Conservation (phyloP, 2,888 invertebrate species). For the Octonoba sinensis region DNA sequence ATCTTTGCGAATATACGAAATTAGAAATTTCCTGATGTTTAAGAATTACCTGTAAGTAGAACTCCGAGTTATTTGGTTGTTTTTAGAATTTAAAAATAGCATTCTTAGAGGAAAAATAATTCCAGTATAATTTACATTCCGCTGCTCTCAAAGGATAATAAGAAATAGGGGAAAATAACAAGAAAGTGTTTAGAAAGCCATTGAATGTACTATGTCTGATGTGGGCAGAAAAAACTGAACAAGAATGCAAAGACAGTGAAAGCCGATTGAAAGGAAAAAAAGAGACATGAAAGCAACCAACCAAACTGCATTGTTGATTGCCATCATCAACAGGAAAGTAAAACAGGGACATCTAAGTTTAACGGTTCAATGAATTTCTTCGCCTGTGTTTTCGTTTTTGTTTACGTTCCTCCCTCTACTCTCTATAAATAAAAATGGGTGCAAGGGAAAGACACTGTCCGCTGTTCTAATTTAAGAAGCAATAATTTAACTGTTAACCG, state of each 20-base stretch:
- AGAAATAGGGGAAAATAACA: conserved; percentile 1
- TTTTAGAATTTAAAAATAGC: conserved; percentile 16
- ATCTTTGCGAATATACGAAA: conserved; percentile 13
- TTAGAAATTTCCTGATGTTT: conserved; percentile 29
- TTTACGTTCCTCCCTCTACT: conserved; percentile 21
- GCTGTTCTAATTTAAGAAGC: conserved; percentile 52
- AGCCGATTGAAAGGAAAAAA: neutral
- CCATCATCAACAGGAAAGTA: conserved; percentile 15
- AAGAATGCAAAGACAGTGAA: neutral
- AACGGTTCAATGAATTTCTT: conserved; percentile 38
- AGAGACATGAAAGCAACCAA: neutral
- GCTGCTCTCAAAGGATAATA: neutral
- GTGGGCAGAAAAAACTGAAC: no score
- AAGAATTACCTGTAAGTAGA: neutral
- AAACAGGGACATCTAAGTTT: conserved; percentile 52
- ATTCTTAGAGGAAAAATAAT: conserved; percentile 21
- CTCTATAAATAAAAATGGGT: conserved; percentile 20
- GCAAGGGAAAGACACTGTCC: conserved; percentile 33
- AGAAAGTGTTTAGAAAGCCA: neutral
- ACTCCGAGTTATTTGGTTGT: neutral
- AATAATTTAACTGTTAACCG: conserved; percentile 38
- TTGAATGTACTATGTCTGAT: no score
- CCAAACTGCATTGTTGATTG: neutral
- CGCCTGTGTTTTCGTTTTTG: conserved; percentile 34
- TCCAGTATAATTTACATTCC: conserved; percentile 16